Evolutionary conservation across 2,113 vertebrate genomes (phyloP), one percentile per base, ranked within the genome.

Genomic region (Cryptomyrus ogoouensis): DNA sequence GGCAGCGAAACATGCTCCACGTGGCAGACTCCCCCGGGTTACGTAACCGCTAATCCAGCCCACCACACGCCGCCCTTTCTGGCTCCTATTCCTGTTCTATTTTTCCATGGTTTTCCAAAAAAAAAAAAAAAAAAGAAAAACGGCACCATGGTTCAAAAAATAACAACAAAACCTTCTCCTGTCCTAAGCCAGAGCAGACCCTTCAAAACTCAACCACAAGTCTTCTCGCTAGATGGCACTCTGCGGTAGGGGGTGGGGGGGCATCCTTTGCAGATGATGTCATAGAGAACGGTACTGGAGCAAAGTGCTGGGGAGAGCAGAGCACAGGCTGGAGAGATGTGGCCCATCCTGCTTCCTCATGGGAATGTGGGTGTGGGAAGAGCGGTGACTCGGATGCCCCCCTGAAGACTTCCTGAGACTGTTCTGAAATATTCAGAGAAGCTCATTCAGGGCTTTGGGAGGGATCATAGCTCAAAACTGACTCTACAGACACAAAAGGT

Each of bases 141-240:
- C n/a, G 39, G 77, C 24, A 19, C 52, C 13, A 27, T 66, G 44
- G 47, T 44, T 58, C 24, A 53, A 89, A 35, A 83, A 83, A 24
- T 8, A n/a, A 42, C 53, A 13, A 53, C 17, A 47, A 77, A 77
- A 46, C 21, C 21, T 56, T 62, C 24, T 58, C 2, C 53, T 46
- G 56, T 27, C 39, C 42, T 70, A 42, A 58, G 44, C 44, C 44
- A 50, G 27, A 52, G 47, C 90, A 85, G 89, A 91, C 92, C 91
- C 92, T 91, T 89, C 93, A 90, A 90, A 7, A 77, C 83, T 92
- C 88, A 93, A 91, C 92, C 91, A 92, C 90, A 91, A 92, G 89
- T 85, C 92, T 90, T 90, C 87, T 56, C 70, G 74, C 89, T 83
- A 88, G 77, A 91, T 90, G 21, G 1, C 52, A 66, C 56, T 53